Evolutionary conservation across 2,888 invertebrate species (phyloP).

Genomic region (Aleiodes leptofemur): DNA sequence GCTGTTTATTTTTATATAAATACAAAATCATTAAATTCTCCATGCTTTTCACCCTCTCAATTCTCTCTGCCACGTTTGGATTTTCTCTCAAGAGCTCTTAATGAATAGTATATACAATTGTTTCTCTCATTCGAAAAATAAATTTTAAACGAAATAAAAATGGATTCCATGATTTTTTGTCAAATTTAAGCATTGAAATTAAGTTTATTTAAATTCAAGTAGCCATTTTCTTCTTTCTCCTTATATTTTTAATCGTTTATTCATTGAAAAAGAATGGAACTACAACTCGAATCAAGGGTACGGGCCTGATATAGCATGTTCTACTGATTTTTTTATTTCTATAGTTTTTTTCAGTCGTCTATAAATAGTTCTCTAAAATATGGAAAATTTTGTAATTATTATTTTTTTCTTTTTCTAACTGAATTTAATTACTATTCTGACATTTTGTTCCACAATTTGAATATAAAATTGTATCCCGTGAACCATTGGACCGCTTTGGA

Average conservation of each 20-base stretch:
- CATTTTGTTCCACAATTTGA: conserved; percentile 56
- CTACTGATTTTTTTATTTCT: conserved; percentile 18
- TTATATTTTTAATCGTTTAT: too few relatives aligned
- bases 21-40: conserved; percentile 24
- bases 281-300: conserved; percentile 58
- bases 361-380: conserved; percentile 71
- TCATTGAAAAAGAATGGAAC: background rate
- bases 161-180: too few relatives aligned
- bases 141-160: background rate
- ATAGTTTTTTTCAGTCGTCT: conserved; percentile 55
- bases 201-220: too few relatives aligned
- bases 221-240: background rate
- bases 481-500: conserved; percentile 72
- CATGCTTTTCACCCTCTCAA: conserved; percentile 3
- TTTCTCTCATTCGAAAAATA: conserved; percentile 1
- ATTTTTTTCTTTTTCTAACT: conserved; percentile 52
- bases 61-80: conserved; percentile 44
- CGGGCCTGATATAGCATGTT: conserved; percentile 68
- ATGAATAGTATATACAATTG: background rate
- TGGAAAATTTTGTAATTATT: conserved; percentile 53
- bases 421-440: conserved; percentile 48
- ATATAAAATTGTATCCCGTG: conserved; percentile 74
- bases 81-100: background rate
- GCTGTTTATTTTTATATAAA: conserved; percentile 36
- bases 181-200: too few relatives aligned